Evolutionary conservation across 2,888 invertebrate genomes (phyloP), one percentile per base, ranked within the genome.

Genomic region (Belgica antarctica): DNA sequence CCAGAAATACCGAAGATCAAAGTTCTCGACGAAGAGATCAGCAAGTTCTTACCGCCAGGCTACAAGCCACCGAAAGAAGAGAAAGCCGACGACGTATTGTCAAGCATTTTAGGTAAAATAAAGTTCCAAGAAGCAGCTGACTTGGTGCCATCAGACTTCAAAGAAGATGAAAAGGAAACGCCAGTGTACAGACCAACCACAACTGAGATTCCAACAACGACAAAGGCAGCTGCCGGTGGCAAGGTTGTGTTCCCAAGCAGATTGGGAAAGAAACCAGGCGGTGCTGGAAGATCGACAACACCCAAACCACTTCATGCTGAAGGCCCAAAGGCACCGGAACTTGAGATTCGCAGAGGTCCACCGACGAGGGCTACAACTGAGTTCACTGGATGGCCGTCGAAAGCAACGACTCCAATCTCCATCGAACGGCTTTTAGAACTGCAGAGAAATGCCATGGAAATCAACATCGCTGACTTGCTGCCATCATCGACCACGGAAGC

Each of bases 321-420:
- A 27, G 83, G 83, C 1, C 84, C 84, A 46, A 79, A 77, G 71
- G 78, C 81, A 1, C 82, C 83, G 0, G 77, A 81, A 0, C 90
- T 90, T 4, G 85, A 87, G 66, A 92, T 93, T 74, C 88, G 89
- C 72, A 92, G 90, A 78, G 93, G 92, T 73, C 92, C 92, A 86
- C 93, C 93, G 0, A 85, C 84, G 22, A 90, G 90, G 79, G 89
- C 88, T 22, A 90, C 92, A 7, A 94, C 93, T 17, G 92, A 92
- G 78, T 94, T 94, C 75, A 93, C 92, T 12, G 94, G 94, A 15
- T 94, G 94, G 94, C 92, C 93, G 10, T 90, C 92, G 0, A 88
- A 91, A 4, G 90, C 93, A 1, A 92, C 93, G 0, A 92, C 92
- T 0, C 92, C 92, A 0, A 87, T 92, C 74, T 91, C 92, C 0